phyloP scores from a whole-genome alignment of 2,113 vertebrate species.

The Salvelinus namaycush region DNA sequence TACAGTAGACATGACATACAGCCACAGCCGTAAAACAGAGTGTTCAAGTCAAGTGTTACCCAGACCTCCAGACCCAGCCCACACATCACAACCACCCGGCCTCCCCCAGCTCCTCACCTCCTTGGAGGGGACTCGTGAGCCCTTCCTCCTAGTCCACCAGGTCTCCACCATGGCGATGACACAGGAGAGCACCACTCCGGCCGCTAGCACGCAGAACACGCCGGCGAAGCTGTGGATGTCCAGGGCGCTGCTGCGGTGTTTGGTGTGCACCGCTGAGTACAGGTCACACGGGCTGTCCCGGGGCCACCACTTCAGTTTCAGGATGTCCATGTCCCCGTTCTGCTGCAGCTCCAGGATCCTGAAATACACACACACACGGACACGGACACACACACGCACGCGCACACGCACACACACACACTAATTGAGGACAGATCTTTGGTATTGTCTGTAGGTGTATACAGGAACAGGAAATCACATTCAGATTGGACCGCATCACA shows the following conservation, averaged over 20 bases:
- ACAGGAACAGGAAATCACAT: no score
- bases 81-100: no score
- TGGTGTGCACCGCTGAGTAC: constrained; percentile 86
- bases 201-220: constrained; percentile 96
- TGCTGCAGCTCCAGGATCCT: constrained; percentile 99
- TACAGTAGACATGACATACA: constrained; percentile 8
- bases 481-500: no score
- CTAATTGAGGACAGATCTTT: not conserved
- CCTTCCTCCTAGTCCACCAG: constrained; percentile 97
- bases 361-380: constrained; percentile 7
- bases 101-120: constrained; percentile 80
- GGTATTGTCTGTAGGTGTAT: no score
- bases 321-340: constrained; percentile 94
- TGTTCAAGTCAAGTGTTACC: no score
- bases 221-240: constrained; percentile 98
- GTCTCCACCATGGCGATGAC: constrained; percentile 98
- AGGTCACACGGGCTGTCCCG: constrained; percentile 93
- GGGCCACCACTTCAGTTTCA: constrained; percentile 99
- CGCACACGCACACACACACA: not conserved
- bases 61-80: no score
- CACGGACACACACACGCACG: not conserved
- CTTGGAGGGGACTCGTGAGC: constrained; percentile 95
- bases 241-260: constrained; percentile 88
- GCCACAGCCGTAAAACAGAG: no score
- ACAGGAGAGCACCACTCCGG: constrained; percentile 95